These are phyloP conservation scores for Toxotes jaculatrix DNA, from an alignment of 2,113 vertebrate species.

Conservation along the genomic window DNA sequence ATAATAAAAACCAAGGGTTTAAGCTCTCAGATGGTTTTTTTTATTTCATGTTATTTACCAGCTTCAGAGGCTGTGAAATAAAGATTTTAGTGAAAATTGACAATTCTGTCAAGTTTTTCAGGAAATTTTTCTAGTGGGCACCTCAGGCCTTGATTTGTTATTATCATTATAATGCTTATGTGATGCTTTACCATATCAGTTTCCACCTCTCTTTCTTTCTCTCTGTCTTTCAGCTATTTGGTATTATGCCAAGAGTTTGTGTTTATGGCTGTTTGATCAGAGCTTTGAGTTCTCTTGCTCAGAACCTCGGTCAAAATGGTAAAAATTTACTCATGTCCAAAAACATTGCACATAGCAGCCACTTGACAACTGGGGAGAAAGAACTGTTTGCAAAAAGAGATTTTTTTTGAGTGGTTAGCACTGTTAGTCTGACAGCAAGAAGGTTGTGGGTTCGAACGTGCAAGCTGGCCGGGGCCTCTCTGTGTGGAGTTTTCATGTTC, in stretches of 20 bases:
- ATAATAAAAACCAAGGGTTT: too few relatives aligned
- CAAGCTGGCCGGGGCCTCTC: too few relatives aligned
- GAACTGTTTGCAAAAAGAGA: neutral
- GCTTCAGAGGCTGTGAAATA: too few relatives aligned
- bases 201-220: neutral
- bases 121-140: too few relatives aligned
- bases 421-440: too few relatives aligned
- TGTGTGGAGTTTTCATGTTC: too few relatives aligned
- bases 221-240: constrained; percentile 22
- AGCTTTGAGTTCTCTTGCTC: constrained; percentile 7
- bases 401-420: too few relatives aligned
- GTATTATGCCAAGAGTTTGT: constrained; percentile 2
- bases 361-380: neutral
- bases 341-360: neutral
- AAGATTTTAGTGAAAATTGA: too few relatives aligned
- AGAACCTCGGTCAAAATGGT: neutral
- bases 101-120: too few relatives aligned
- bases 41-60: too few relatives aligned
- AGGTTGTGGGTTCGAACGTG: too few relatives aligned
- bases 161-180: neutral
- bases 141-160: neutral
- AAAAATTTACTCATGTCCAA: neutral
- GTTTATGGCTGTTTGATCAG: neutral
- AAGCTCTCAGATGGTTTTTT: too few relatives aligned
- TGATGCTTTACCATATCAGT: constrained; percentile 13